These are phyloP conservation scores for Zoanthus solanderi DNA, from an alignment of 92 coral and sea anemone genomes.

Conservation along the genomic window DNA sequence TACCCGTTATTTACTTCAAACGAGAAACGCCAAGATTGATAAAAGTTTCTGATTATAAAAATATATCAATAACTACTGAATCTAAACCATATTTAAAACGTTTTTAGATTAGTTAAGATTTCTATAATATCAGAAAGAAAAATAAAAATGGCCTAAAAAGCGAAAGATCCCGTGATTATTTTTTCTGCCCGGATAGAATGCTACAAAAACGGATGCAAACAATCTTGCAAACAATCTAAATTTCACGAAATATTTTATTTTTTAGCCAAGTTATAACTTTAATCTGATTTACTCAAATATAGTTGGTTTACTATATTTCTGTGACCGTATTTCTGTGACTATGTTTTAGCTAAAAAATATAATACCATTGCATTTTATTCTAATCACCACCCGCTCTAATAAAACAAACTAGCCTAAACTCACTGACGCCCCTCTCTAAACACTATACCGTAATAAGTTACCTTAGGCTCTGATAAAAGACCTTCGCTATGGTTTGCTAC, in stretches of 20 bases:
- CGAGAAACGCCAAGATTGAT: not conserved
- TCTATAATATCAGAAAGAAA: too few relatives aligned
- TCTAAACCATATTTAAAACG: not conserved
- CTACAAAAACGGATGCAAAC: too few relatives aligned
- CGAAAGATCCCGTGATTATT: too few relatives aligned
- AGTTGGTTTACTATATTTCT: not conserved
- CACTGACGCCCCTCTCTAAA: not conserved
- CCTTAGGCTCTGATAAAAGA: constrained; percentile 81
- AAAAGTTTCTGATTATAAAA: not conserved
- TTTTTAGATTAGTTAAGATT: too few relatives aligned
- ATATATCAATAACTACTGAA: not conserved
- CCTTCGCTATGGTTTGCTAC: constrained; percentile 69
- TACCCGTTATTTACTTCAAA: not conserved
- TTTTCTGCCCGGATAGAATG: too few relatives aligned
- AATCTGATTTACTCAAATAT: not conserved
- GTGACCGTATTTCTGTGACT: not conserved
- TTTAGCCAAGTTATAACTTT: not conserved
- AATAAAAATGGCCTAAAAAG: too few relatives aligned
- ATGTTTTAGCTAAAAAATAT: not conserved
- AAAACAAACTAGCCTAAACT: constrained; percentile 10
- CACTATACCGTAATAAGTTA: not conserved
- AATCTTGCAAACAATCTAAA: not conserved
- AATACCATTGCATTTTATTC: not conserved
- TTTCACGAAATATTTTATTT: not conserved
- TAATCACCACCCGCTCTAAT: constrained; percentile 8